Base-by-base conservation (phyloP, 1,140 invertebrate genomes). In the Babylonia areolata region DNA sequence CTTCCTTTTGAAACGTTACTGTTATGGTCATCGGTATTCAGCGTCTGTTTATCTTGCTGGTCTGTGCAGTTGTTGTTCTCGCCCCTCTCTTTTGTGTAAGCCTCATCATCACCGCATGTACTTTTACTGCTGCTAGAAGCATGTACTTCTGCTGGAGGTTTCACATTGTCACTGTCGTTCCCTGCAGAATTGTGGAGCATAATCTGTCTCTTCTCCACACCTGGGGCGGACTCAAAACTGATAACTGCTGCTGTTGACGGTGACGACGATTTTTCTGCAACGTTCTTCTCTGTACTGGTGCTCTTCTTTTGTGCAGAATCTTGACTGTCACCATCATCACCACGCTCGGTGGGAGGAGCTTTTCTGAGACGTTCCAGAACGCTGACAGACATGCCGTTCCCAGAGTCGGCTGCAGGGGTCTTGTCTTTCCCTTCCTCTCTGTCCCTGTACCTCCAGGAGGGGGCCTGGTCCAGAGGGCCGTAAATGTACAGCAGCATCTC, bases 391-490 rank as follows among this genome's bases (percentile, higher is more conserved):
- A 79, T 85, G 5, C 28, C 81, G 51, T 73, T 75, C 15, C 51
- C 84, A 35, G 42, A 80, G 6, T 33, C 20, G n/a, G n/a, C n/a
- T n/a, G n/a, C n/a, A 42, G 80, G 35, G 3, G 83, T 31, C 17
- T 81, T 37, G 28, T 46, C 40, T 37, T 42, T 46, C 39, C 73
- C 54, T 33, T 83, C 73, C 46, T 23, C 84, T 31, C 51, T 40
- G 23, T 88, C 81, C 69, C 42, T 83, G 46, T 88, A 87, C 71
- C 84, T 81, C 89, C 89, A 90, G 20, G 75, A 85, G n/a, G 85
- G 86, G 28, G 82, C 88, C 78, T 85, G 46, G 42, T 89, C 88
- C 54, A 89, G 82, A 31, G 88, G 87, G 9, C 90, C 90, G 84
- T 90, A 90, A 17, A 88, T 71, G 35, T 88, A 73, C 31, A 86